phyloP scores from a whole-genome alignment of 2,113 vertebrate species.

The Mystacornis crossleyi region DNA sequence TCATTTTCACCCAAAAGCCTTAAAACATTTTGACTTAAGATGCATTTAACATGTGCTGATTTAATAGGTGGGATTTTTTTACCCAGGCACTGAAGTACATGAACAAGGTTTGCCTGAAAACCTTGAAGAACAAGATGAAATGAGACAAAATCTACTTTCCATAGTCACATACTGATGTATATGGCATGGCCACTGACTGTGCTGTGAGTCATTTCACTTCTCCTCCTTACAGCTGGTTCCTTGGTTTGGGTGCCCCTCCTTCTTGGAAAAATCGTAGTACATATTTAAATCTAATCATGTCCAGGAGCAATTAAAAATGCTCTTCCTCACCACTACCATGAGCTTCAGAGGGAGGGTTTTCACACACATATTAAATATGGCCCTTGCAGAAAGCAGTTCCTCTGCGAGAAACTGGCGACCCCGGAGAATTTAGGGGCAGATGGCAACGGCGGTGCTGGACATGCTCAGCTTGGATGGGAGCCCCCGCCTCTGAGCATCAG shows the following conservation, averaged over 20 bases:
- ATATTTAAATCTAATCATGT: not conserved
- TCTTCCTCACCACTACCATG: not conserved
- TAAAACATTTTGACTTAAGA: not conserved
- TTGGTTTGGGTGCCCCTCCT: not conserved
- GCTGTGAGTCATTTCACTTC: not conserved
- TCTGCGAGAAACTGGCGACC: accelerated
- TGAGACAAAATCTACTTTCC: not conserved
- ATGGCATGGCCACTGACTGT: not conserved
- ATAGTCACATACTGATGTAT: not conserved
- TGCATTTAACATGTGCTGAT: not conserved
- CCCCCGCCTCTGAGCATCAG: accelerated
- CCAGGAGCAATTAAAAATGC: not conserved
- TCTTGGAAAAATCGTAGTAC: not conserved
- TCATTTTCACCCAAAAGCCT: not conserved
- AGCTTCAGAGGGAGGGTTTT: not conserved
- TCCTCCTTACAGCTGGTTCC: not conserved
- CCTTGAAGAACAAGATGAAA: not conserved
- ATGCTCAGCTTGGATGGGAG: accelerated
- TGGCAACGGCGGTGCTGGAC: accelerated
- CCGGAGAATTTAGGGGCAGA: not conserved
- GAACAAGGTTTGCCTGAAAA: not conserved
- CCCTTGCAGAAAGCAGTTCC: not conserved
- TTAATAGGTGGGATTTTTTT: not conserved
- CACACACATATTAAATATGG: accelerated
- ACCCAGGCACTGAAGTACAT: not conserved